Conservation (phyloP, 2,797 vertebrate species). For the Acrossocheilus wenchowensis region DNA sequence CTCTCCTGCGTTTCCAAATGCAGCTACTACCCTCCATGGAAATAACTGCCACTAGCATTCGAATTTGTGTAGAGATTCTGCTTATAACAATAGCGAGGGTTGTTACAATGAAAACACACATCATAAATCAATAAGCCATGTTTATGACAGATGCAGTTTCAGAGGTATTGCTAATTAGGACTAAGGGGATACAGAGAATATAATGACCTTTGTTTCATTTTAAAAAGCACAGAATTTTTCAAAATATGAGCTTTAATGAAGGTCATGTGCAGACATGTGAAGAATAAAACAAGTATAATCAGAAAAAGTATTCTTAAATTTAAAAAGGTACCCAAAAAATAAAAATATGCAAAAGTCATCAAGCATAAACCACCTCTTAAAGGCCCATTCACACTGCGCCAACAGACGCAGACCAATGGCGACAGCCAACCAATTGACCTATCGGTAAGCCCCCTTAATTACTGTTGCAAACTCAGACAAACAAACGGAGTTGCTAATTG, state of each 20-base stretch:
- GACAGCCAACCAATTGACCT: neutral
- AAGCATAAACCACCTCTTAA: neutral
- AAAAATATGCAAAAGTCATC: neutral
- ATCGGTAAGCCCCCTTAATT: no score
- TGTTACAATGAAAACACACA: conserved; percentile 16
- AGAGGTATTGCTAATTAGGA: conserved; percentile 18
- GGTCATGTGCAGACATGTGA: neutral
- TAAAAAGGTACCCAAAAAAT: neutral
- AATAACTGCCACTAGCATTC: conserved; percentile 17
- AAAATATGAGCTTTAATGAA: neutral
- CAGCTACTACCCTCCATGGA: conserved; percentile 7
- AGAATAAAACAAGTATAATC: neutral
- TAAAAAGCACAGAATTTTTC: neutral
- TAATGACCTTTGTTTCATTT: neutral
- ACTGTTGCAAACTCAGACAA: no score
- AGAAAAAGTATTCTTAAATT: neutral
- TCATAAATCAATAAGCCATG: conserved; percentile 27
- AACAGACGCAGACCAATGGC: neutral
- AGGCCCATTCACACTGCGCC: neutral
- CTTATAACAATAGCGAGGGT: conserved; percentile 3
- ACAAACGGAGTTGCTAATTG: no score
- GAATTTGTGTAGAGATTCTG: conserved; percentile 12
- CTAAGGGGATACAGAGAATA: neutral
- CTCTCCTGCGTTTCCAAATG: conserved; percentile 24
- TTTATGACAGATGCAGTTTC: neutral